Percentiles rank a stretch among this genome's conserved stretches.
phyloP scores from a whole-genome alignment of 2,797 vertebrate species.

The Danio aesculapii region DNA sequence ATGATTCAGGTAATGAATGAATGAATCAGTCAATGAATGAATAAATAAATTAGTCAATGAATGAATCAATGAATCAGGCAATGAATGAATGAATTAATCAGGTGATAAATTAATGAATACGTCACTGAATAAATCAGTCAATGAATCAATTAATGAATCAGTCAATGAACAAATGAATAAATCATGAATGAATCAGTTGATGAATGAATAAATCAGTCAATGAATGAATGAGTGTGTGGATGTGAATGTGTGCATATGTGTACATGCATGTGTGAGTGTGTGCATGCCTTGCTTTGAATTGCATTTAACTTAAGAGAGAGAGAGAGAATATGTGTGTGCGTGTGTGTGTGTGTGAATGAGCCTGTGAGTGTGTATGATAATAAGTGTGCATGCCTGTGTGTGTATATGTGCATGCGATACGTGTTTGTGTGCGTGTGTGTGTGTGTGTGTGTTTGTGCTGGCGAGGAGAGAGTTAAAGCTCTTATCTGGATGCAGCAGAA shows the following conservation, averaged over 20 bases:
- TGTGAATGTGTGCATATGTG: background rate
- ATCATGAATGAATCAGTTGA: too few relatives aligned
- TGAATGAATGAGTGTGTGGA: background rate
- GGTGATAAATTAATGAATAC: too few relatives aligned
- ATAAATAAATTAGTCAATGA: too few relatives aligned
- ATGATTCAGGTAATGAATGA: background rate
- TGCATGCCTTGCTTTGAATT: too few relatives aligned
- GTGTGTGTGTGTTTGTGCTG: constrained; percentile 30
- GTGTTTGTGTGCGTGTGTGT: constrained; percentile 30
- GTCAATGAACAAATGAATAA: too few relatives aligned
- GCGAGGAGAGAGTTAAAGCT: constrained; percentile 86
- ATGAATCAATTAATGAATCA: background rate
- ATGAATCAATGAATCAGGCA: too few relatives aligned
- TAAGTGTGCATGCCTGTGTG: constrained; percentile 5
- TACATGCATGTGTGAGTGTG: background rate
- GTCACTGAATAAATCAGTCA: too few relatives aligned
- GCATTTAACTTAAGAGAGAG: too few relatives aligned
- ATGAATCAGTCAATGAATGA: background rate
- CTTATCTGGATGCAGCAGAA: constrained; percentile 95
- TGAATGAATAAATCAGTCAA: too few relatives aligned
- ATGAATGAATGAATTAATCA: too few relatives aligned
- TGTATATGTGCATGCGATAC: constrained; percentile 13
- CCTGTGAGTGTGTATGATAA: too few relatives aligned
- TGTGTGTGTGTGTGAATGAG: background rate
- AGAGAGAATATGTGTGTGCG: too few relatives aligned